Conservation (phyloP, 2,797 vertebrate genomes). For the Hipposideros larvatus region DNA sequence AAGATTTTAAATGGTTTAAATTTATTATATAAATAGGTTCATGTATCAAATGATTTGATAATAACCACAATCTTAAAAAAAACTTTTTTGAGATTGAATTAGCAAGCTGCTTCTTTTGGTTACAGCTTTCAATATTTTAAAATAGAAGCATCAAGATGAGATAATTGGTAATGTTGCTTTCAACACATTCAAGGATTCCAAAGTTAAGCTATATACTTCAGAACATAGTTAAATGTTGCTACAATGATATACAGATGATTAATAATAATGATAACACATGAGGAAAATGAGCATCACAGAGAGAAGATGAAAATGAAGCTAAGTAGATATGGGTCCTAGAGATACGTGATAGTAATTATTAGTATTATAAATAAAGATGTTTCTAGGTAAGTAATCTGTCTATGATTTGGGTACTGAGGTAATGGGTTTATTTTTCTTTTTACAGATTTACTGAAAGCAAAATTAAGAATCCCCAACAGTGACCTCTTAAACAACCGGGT, state of each 20-base stretch:
- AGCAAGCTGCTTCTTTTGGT: too few relatives aligned
- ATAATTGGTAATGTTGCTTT: not conserved
- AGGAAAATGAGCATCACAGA: not conserved
- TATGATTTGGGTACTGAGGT: not conserved
- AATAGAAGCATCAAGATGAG: not conserved
- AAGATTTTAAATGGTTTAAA: too few relatives aligned
- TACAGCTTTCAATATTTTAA: not conserved
- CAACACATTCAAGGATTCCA: not conserved
- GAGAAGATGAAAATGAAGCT: not conserved
- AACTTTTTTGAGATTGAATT: too few relatives aligned
- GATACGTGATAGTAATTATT: not conserved
- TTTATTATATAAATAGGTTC: too few relatives aligned
- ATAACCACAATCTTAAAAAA: too few relatives aligned
- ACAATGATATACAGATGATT: not conserved
- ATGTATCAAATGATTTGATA: too few relatives aligned
- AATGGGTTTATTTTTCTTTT: constrained; percentile 1
- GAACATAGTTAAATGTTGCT: not conserved
- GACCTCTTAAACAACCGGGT: not conserved
- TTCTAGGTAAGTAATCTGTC: not conserved
- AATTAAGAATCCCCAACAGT: not conserved
- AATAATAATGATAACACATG: not conserved
- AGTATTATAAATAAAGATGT: not conserved
- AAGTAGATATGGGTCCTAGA: not conserved
- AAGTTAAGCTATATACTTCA: not conserved
- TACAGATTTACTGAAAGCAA: not conserved